A percentile compares a stretch with the other conserved stretches of the same genome.
Conservation (phyloP, 2,797 vertebrate species). For the Crypturellus tataupa region DNA sequence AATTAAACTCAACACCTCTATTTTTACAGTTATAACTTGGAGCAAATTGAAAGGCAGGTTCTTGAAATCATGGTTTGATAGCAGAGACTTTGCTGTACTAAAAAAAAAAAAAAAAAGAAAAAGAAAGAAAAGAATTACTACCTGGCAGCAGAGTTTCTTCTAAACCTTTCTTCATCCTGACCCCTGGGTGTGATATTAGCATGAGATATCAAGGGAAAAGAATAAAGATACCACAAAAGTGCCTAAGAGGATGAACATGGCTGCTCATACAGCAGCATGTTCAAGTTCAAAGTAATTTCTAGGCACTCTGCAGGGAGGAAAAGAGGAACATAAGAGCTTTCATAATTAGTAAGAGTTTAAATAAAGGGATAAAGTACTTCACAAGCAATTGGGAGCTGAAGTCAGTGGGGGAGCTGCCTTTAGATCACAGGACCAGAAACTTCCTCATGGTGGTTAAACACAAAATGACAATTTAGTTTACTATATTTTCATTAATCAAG, state of each 20-base stretch:
- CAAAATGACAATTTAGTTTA: not conserved
- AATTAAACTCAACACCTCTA: not conserved
- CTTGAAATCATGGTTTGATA: not conserved
- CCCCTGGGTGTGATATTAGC: not conserved
- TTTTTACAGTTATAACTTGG: not conserved
- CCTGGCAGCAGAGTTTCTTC: not conserved
- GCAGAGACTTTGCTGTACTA: not conserved
- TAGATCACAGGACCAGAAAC: not conserved
- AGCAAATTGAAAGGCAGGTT: not conserved
- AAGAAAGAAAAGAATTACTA: not conserved
- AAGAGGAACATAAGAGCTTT: not conserved
- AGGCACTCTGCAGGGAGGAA: fast-evolving
- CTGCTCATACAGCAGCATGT: not conserved
- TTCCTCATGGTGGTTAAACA: constrained; percentile 1
- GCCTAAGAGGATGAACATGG: not conserved
- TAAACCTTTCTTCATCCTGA: not conserved
- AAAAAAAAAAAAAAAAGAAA: not conserved
- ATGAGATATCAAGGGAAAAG: not conserved
- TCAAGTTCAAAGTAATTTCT: constrained; percentile 10
- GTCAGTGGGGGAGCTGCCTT: not conserved
- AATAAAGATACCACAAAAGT: not conserved
- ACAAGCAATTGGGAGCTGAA: not conserved
- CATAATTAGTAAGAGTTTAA: not conserved
- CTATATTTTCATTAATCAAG: not conserved
- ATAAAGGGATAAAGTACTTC: not conserved